phyloP scores from a whole-genome alignment of 2,888 invertebrate genomes.

The Mechanitis mazaeus region DNA sequence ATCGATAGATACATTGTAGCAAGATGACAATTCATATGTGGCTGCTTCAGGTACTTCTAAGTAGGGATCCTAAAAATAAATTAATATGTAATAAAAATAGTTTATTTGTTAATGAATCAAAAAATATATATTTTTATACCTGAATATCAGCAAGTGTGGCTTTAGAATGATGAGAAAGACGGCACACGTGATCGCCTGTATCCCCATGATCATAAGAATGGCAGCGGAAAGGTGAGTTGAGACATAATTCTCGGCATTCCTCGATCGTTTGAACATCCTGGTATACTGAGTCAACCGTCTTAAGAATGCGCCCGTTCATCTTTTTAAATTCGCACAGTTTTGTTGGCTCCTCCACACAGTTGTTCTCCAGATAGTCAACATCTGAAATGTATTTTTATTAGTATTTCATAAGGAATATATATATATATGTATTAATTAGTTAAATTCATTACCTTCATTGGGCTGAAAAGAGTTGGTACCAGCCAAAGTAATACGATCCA shows the following conservation, averaged over 20 bases:
- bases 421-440: neutral
- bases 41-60: slow-evolving; percentile 93
- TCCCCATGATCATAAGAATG: slow-evolving; percentile 96
- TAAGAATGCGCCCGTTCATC: slow-evolving; percentile 89
- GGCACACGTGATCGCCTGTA: slow-evolving; percentile 94
- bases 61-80: slow-evolving; percentile 83
- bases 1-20: slow-evolving; percentile 96
- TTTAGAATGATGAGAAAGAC: slow-evolving; percentile 93
- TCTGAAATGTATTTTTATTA: slow-evolving; percentile 43
- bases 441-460: slow-evolving; percentile 70
- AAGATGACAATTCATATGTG: slow-evolving; percentile 93
- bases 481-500: slow-evolving; percentile 93
- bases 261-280: slow-evolving; percentile 91
- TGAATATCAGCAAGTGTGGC: slow-evolving; percentile 92
- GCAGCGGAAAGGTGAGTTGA: slow-evolving; percentile 92
- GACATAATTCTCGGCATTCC: slow-evolving; percentile 91
- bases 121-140: slow-evolving; percentile 54
- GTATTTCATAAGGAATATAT: slow-evolving; percentile 7
- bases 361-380: slow-evolving; percentile 92
- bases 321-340: slow-evolving; percentile 96
- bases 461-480: slow-evolving; percentile 87
- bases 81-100: neutral
- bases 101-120: neutral
- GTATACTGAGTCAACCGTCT: slow-evolving; percentile 95
- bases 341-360: slow-evolving; percentile 95